These are phyloP conservation scores for Phenacoccus solenopsis DNA, from an alignment of 1,140 invertebrate genomes.

Conservation along the genomic window DNA sequence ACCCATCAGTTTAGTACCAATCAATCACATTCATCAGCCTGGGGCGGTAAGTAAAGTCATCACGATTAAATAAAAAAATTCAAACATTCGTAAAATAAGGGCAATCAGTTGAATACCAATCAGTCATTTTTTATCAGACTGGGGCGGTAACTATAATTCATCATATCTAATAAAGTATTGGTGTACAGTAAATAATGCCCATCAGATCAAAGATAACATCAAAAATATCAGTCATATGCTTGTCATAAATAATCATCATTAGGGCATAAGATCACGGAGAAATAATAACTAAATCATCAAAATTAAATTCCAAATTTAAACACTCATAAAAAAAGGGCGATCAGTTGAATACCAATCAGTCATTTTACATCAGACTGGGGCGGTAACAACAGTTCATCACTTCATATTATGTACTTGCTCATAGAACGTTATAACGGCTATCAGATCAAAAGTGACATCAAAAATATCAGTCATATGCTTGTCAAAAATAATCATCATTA, in stretches of 20 bases:
- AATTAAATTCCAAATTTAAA: background rate
- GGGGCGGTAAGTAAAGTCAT: background rate
- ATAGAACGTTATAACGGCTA: background rate
- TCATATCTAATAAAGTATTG: background rate
- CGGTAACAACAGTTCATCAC: background rate
- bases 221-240: constrained; percentile 14
- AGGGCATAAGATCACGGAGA: background rate
- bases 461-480: constrained; percentile 14
- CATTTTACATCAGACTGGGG: background rate
- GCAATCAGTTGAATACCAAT: background rate
- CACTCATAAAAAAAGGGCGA: background rate
- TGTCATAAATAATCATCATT: background rate
- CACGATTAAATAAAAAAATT: background rate
- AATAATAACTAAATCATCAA: background rate
- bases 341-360: background rate
- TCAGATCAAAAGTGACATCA: background rate
- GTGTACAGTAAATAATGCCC: background rate
- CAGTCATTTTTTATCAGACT: background rate
- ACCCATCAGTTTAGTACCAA: background rate
- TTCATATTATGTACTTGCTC: background rate
- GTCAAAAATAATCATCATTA: background rate
- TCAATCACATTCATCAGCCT: background rate
- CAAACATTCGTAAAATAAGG: background rate
- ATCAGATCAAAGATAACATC: background rate
- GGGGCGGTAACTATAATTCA: background rate